Evolutionary conservation across 30 jellyfish, hydroid and myxozoan species (phyloP).

Genomic region (Aurelia aurita complex sp. Pacific): DNA sequence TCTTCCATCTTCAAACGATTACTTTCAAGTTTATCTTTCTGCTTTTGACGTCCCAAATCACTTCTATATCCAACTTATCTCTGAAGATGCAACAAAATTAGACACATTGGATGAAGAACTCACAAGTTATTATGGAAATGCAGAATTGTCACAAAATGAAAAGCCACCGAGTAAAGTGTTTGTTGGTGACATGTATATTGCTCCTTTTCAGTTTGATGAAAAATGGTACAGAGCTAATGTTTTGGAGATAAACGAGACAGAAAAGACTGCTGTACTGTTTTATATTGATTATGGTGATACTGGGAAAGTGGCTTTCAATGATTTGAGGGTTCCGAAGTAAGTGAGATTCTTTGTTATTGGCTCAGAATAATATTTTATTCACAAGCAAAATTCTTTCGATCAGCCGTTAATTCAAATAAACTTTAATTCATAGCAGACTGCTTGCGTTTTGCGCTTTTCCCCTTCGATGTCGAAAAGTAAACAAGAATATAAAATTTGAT

Average conservation of each 20-base stretch:
- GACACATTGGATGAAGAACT: slow-evolving; percentile 73
- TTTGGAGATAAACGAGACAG: slow-evolving; percentile 40
- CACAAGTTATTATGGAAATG: slow-evolving; percentile 57
- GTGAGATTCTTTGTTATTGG: background rate
- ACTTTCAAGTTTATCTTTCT: slow-evolving; percentile 75
- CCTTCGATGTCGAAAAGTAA: too few relatives aligned
- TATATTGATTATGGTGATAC: slow-evolving; percentile 93
- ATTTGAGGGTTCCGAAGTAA: slow-evolving; percentile 48
- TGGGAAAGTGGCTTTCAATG: slow-evolving; percentile 51
- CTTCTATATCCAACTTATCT: slow-evolving; percentile 73
- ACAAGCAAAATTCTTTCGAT: too few relatives aligned
- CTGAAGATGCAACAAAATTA: slow-evolving; percentile 41
- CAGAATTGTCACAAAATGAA: slow-evolving; percentile 18
- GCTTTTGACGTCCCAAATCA: slow-evolving; percentile 88
- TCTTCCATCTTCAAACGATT: slow-evolving; percentile 67
- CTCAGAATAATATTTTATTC: too few relatives aligned
- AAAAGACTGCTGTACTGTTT: slow-evolving; percentile 38
- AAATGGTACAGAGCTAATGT: slow-evolving; percentile 90
- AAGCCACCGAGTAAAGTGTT: slow-evolving; percentile 20
- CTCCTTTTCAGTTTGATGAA: slow-evolving; percentile 79
- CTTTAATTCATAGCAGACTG: too few relatives aligned
- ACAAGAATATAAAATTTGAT: too few relatives aligned
- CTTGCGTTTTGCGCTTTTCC: too few relatives aligned
- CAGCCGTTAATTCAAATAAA: too few relatives aligned
- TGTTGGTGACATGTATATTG: slow-evolving; percentile 80